Base-by-base conservation (phyloP, 2,797 vertebrate species). In the Sebastolobus alascanus region DNA sequence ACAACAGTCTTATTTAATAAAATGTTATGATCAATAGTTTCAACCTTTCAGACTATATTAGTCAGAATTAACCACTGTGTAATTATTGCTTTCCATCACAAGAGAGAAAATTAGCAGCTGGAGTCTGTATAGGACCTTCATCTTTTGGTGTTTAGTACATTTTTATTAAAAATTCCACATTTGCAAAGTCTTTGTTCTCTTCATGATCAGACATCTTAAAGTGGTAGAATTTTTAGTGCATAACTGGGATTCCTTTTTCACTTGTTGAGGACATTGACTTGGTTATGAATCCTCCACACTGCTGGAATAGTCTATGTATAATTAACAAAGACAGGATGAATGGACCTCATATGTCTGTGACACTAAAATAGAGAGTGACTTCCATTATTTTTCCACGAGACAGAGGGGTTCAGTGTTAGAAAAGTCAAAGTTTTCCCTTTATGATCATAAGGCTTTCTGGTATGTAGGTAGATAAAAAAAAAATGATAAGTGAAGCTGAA, bases 271-370 rank as follows among this genome's bases (percentile, higher is more conserved):
- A 63, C 59, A 33, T 54, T 63, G 11, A 31, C 10, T 55, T 31
- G 0, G 7, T 25, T 3, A 75, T 76, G 1, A 63, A 78, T 66
- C 33, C 60, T 73, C n/a, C n/a, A 50, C 55, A 56, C 38, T 18
- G 14, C n/a, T 35, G 64, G 31, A 80, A 22, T 1, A 80, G 46
- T 56, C 50, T 13, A 61, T 79, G 58, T 55, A 43, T 68, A 79
- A 79, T 82, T 75, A 59, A 79, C 27, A 55, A 35, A 64, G 43
- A 70, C 29, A 29, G 5, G n/a, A 77, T 71, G 46, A 61, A 58
- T 35, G 16, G 31, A 71, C 20, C 16, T 63, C 56, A 52, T 46
- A 25, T 27, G 13, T 43, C 46, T 46, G 35, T 14, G 4, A 68
- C 35, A 27, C 20, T 33, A 59, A 73, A 72, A n/a, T 13, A 56